A percentile compares a stretch with the other conserved stretches of the same genome.
These are phyloP conservation scores for Drosophila antonietae DNA, from an alignment of 2,888 invertebrate genomes.

Conservation along the genomic window DNA sequence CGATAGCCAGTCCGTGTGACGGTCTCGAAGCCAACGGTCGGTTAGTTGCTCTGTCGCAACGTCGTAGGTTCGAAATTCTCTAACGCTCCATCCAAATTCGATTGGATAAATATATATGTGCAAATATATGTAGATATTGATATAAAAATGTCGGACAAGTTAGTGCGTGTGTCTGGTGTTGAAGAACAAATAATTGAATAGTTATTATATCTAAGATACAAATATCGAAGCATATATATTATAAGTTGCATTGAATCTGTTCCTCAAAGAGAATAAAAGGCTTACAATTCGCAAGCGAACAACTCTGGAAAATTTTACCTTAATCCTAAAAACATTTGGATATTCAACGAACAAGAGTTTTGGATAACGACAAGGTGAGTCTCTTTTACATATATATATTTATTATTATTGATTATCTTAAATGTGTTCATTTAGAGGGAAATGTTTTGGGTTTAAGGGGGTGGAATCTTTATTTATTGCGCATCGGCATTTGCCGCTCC, in stretches of 20 bases:
- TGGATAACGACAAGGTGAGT: constrained; percentile 50
- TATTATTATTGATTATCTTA: not conserved
- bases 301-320: constrained; percentile 3
- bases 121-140: not conserved
- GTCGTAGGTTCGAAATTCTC: constrained; percentile 27
- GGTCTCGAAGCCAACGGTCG: constrained; percentile 70
- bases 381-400: not conserved
- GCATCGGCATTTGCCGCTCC: constrained; percentile 30
- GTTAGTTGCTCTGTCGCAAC: constrained; percentile 30
- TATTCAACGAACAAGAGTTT: constrained; percentile 35
- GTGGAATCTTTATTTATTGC: constrained; percentile 32
- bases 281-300: constrained; percentile 33
- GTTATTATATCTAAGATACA: constrained; percentile 26
- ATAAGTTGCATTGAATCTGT: constrained; percentile 43
- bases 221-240: constrained; percentile 21
- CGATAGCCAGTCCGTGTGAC: constrained; percentile 64
- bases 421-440: constrained; percentile 3
- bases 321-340: constrained; percentile 37
- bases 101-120: constrained; percentile 12
- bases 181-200: constrained; percentile 21
- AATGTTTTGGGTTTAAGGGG: constrained; percentile 7
- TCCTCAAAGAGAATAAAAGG: constrained; percentile 20
- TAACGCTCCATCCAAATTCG: constrained; percentile 43
- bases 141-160: constrained; percentile 41
- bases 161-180: constrained; percentile 48